A percentile compares a stretch with the other conserved stretches of the same genome.
Evolutionary conservation across 2,888 invertebrate genomes (phyloP).

Genomic region (Hyles lineata): DNA sequence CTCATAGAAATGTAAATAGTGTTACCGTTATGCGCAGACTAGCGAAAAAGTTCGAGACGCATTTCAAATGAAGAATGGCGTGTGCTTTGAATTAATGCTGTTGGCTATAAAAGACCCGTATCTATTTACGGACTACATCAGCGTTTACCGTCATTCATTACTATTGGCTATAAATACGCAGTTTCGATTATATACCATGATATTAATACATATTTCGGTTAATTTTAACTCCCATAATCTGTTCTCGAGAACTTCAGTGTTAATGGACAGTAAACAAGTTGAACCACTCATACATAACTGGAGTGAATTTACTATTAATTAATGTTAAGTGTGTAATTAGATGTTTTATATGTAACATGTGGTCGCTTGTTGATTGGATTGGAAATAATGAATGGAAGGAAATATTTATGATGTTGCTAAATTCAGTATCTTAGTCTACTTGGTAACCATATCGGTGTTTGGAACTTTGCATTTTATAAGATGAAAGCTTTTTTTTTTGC

Average conservation of each 20-base stretch:
- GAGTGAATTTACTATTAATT: too few species aligned
- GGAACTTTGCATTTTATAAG: too few species aligned
- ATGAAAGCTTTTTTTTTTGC: too few species aligned
- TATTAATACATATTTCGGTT: background rate
- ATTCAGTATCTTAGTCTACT: too few species aligned
- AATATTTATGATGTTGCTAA: too few species aligned
- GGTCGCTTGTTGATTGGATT: too few species aligned
- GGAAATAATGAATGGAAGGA: too few species aligned
- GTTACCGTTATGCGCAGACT: conserved; percentile 29
- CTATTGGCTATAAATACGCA: background rate
- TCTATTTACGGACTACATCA: background rate
- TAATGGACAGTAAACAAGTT: too few species aligned
- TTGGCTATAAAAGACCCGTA: conserved; percentile 19
- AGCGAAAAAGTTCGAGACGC: conserved; percentile 29
- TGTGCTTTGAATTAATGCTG: conserved; percentile 24
- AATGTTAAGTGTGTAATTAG: too few species aligned
- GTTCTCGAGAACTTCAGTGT: background rate
- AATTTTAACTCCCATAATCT: background rate
- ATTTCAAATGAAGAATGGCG: conserved; percentile 15
- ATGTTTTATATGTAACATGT: too few species aligned
- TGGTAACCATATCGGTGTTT: too few species aligned
- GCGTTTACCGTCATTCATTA: background rate
- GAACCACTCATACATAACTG: background rate
- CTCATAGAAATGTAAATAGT: conserved; percentile 19
- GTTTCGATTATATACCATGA: background rate